These are phyloP conservation scores for Luperina nickerlii DNA, from an alignment of 2,888 invertebrate genomes.

Conservation along the genomic window DNA sequence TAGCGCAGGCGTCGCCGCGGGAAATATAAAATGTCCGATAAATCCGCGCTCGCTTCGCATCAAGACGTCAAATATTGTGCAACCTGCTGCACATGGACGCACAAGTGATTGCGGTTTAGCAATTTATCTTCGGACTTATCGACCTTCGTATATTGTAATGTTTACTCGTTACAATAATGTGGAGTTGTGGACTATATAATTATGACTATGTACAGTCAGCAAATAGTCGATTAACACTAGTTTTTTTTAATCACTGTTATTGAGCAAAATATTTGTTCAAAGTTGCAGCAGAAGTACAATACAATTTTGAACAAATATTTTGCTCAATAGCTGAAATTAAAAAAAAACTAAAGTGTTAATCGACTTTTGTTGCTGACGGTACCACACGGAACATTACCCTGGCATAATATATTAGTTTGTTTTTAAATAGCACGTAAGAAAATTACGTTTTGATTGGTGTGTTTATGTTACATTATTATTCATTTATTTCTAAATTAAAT, in stretches of 20 bases:
- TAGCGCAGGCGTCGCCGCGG: neutral
- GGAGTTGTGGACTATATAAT: slow-evolving; percentile 48
- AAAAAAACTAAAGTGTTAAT: too few relatives aligned
- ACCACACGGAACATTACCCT: slow-evolving; percentile 34
- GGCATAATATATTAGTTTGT: neutral
- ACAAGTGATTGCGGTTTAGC: slow-evolving; percentile 78
- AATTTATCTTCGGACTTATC: slow-evolving; percentile 76
- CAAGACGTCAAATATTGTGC: slow-evolving; percentile 62
- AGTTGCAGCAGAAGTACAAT: too few relatives aligned
- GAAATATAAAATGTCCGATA: slow-evolving; percentile 29
- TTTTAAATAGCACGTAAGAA: slow-evolving; percentile 5
- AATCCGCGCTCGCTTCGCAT: slow-evolving; percentile 47
- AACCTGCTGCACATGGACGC: slow-evolving; percentile 69
- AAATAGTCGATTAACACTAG: too few relatives aligned
- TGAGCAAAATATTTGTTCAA: too few relatives aligned
- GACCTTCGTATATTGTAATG: slow-evolving; percentile 70
- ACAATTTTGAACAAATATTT: too few relatives aligned
- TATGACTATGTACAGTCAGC: slow-evolving; percentile 25
- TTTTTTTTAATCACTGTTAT: too few relatives aligned
- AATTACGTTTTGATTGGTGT: neutral
- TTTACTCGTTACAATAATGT: slow-evolving; percentile 65
- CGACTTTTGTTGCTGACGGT: neutral
- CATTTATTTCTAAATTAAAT: neutral
- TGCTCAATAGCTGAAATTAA: too few relatives aligned
- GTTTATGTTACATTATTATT: neutral